phyloP scores from a whole-genome alignment of 2,888 invertebrate genomes.

The Yponomeuta plumbellus region DNA sequence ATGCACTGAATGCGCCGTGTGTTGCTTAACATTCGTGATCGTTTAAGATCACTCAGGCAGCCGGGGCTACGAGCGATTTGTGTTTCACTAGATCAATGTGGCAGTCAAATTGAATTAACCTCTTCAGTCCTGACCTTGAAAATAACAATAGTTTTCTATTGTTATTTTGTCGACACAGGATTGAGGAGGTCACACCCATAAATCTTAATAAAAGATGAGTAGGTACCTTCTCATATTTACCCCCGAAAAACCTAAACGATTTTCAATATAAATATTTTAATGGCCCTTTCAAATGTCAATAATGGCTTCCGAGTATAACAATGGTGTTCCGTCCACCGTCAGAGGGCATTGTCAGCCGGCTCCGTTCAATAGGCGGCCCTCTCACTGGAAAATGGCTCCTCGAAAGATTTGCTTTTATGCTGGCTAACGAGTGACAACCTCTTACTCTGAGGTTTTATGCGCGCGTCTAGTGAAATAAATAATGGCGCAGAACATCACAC shows the following conservation, averaged over 20 bases:
- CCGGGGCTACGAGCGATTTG: too few relatives aligned
- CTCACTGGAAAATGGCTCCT: constrained; percentile 62
- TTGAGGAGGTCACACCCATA: not conserved
- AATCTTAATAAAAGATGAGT: not conserved
- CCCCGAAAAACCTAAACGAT: constrained; percentile 45
- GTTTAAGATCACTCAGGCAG: too few relatives aligned
- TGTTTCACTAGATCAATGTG: too few relatives aligned
- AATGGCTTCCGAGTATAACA: constrained; percentile 69
- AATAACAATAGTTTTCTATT: too few relatives aligned
- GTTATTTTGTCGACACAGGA: too few relatives aligned
- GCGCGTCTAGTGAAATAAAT: constrained; percentile 23
- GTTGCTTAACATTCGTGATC: too few relatives aligned
- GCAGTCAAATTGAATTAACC: too few relatives aligned
- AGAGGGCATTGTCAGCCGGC: constrained; percentile 49
- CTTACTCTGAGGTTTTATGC: constrained; percentile 35
- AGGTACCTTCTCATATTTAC: constrained; percentile 21
- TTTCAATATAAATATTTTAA: constrained; percentile 63
- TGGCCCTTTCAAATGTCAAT: constrained; percentile 69
- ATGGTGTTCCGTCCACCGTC: constrained; percentile 63
- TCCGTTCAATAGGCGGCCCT: constrained; percentile 49
- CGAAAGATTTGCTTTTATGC: constrained; percentile 57
- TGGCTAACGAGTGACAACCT: constrained; percentile 50
- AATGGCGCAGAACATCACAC: too few relatives aligned
- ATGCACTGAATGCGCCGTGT: too few relatives aligned
- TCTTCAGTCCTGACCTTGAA: too few relatives aligned